A percentile compares a stretch with the other conserved stretches of the same genome.
phyloP scores from a whole-genome alignment of 2,113 vertebrate species.

The Psephotus haematonotus region DNA sequence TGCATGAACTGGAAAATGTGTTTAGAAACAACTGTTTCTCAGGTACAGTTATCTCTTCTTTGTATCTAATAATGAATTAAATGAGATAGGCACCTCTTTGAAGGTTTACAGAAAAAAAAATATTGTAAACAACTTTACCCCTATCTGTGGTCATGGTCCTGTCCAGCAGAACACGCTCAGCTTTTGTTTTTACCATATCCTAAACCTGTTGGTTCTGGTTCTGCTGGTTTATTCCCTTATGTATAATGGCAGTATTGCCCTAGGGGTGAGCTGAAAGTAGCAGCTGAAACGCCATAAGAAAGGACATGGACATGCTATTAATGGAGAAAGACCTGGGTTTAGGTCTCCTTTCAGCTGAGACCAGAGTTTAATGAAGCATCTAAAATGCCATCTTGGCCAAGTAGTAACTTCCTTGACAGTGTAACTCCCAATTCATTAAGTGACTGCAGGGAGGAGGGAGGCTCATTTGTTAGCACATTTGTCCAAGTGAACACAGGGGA shows the following conservation, averaged over 20 bases:
- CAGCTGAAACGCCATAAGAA: neutral
- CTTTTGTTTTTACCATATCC: neutral
- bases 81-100: neutral
- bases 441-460: neutral
- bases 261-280: neutral
- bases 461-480: neutral
- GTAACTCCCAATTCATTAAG: neutral
- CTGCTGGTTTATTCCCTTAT: neutral
- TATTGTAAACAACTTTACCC: neutral
- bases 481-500: neutral
- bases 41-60: neutral
- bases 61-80: neutral
- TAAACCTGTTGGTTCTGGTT: neutral
- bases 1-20: neutral
- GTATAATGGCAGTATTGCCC: neutral
- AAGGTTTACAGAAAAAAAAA: neutral
- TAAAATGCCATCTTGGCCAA: neutral
- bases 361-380: neutral
- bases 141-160: neutral
- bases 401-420: neutral
- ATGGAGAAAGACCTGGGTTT: neutral
- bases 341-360: neutral
- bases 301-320: neutral
- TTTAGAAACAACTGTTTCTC: neutral
- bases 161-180: neutral